Evolutionary conservation across 2,797 vertebrate species (phyloP).

Genomic region (Euthynnus affinis): DNA sequence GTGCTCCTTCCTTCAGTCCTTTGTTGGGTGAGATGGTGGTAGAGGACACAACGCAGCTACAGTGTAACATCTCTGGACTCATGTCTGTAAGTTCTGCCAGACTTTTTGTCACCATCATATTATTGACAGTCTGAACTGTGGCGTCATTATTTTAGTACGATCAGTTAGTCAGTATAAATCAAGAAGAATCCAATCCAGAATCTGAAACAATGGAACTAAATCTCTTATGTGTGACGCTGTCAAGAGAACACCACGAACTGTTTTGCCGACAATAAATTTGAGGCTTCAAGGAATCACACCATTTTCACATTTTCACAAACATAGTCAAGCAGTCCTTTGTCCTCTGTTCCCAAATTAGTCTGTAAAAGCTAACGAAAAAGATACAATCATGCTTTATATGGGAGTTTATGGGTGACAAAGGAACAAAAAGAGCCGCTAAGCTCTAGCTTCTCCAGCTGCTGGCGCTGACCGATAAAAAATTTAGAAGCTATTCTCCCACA

Average conservation of each 20-base stretch:
- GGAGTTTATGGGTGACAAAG: conserved; percentile 61
- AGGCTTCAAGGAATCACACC: not conserved
- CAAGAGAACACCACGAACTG: not conserved
- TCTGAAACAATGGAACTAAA: conserved; percentile 1
- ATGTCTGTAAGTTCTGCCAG: conserved; percentile 86
- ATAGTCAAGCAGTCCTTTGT: conserved; percentile 5
- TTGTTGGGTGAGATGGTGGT: conserved; percentile 87
- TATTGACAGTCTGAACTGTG: not conserved
- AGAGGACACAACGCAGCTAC: conserved; percentile 87
- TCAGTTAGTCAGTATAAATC: conserved; percentile 2
- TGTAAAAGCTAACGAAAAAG: conserved; percentile 33
- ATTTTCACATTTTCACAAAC: conserved; percentile 10
- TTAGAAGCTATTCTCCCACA: conserved; percentile 52
- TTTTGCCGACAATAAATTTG: not conserved
- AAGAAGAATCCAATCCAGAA: not conserved
- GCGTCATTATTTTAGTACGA: not conserved
- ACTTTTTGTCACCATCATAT: not conserved
- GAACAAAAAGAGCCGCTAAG: conserved; percentile 54
- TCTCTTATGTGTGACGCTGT: conserved; percentile 2
- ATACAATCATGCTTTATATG: conserved; percentile 42
- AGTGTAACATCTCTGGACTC: conserved; percentile 89
- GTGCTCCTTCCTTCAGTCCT: conserved; percentile 82
- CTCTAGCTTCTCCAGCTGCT: conserved; percentile 71
- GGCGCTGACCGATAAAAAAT: conserved; percentile 54
- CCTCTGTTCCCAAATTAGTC: conserved; percentile 22